Evolutionary conservation across 2,113 vertebrate genomes (phyloP), one percentile per base, ranked within the genome.

Genomic region (Centrocercus urophasianus): DNA sequence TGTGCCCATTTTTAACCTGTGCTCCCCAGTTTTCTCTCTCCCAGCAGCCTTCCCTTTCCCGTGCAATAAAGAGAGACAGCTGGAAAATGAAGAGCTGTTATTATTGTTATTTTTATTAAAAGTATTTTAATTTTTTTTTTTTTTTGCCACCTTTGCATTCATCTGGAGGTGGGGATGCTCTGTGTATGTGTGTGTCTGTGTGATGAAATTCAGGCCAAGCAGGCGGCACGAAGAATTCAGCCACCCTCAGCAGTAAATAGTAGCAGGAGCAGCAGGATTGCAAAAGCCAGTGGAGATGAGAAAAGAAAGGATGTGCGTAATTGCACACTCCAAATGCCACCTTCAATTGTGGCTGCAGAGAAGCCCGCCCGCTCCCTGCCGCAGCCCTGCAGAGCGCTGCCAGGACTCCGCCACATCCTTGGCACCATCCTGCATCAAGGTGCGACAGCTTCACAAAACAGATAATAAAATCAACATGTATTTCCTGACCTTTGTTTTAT

Each of bases 171-270:
- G 79, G 83, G 93, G 90, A 80, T 27, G 79, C 71, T 91, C 70
- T 14, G 40, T 30, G 74, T 28, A 6, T 54, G 47, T 24, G 40
- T 60, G 69, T 57, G 66, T 50, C 40, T 43, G 73, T 5, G 79
- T 74, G 92, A 93, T 78, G 93, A 57, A 94, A 97, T 95, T 89
- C 95, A 95, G 94, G 91, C 89, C 91, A 65, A 72, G 91, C 83
- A 48, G 43, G 93, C 64, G 16, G 95, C 8, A 16, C 11, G 12
- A 15, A 27, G 74, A 92, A 95, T 94, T 97, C 97, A 86, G 93
- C 95, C 15, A 11, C 91, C 92, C 95, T 95, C 94, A 96, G 95
- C 94, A 95, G 84, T 89, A 94, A 91, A 93, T 85, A 75, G 61
- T 64, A 63, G 85, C 45, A 32, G 92, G 93, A 96, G 85, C 89